phyloP scores from a whole-genome alignment of 2,113 vertebrate species.

The Platysteira castanea region DNA sequence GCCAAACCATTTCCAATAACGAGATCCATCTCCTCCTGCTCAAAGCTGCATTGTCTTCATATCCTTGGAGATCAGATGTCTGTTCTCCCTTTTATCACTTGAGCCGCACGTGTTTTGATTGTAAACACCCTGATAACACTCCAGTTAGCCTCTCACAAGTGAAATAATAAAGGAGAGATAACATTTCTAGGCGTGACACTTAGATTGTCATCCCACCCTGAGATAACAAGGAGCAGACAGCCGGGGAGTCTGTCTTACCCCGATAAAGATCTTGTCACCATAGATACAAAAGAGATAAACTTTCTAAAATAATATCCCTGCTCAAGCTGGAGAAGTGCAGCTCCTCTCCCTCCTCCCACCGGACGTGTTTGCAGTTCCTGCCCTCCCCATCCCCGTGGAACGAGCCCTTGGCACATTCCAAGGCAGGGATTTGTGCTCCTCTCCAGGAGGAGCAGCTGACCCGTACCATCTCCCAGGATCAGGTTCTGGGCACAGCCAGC shows the following conservation, averaged over 20 bases:
- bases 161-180: constrained; percentile 71
- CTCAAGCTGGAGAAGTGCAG: constrained; percentile 17
- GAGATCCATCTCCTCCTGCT: constrained; percentile 57
- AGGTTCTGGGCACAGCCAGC: fast-evolving
- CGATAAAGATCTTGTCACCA: constrained; percentile 64
- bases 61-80: constrained; percentile 67
- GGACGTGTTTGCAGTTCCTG: background rate
- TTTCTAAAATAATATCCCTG: constrained; percentile 70
- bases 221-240: constrained; percentile 62
- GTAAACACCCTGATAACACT: constrained; percentile 66
- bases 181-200: constrained; percentile 49
- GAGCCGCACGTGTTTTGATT: constrained; percentile 57
- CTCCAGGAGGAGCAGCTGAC: background rate
- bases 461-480: background rate
- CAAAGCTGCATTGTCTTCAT: constrained; percentile 66
- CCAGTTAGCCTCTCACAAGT: constrained; percentile 61
- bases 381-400: background rate
- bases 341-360: background rate
- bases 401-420: fast-evolving
- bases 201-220: constrained; percentile 41
- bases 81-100: constrained; percentile 67
- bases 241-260: background rate
- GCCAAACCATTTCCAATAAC: constrained; percentile 61
- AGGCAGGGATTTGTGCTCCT: background rate
- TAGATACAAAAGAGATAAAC: constrained; percentile 72